phyloP scores from a whole-genome alignment of 2,888 invertebrate species.

The Uloborus plumipes region DNA sequence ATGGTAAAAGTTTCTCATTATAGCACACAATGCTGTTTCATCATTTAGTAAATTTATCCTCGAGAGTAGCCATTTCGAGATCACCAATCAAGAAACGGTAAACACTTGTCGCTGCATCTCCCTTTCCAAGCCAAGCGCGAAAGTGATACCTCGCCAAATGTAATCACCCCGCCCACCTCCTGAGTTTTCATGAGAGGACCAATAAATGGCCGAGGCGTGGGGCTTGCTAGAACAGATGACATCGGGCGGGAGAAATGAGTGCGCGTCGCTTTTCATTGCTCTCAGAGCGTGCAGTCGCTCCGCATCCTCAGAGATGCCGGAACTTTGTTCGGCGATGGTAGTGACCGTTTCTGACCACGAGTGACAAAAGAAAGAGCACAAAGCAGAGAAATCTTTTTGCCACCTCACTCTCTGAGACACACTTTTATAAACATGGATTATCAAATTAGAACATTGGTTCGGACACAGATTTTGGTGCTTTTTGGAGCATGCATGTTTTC shows the following conservation, averaged over 20 bases:
- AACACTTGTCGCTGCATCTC: constrained; percentile 50
- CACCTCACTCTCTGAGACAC: not conserved
- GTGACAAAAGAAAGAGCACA: constrained; percentile 8
- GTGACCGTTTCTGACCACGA: not conserved
- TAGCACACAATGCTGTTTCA: too few species aligned
- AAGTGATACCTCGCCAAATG: constrained; percentile 33
- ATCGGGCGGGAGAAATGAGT: constrained; percentile 57
- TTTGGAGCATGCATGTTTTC: constrained; percentile 34
- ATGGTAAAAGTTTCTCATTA: too few species aligned
- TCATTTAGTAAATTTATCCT: too few species aligned
- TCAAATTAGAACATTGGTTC: constrained; percentile 21
- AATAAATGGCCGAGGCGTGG: constrained; percentile 59
- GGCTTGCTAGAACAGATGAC: constrained; percentile 43
- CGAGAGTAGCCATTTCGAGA: too few species aligned
- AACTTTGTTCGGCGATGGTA: constrained; percentile 1
- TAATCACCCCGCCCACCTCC: constrained; percentile 29
- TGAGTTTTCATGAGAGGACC: constrained; percentile 45
- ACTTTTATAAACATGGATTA: constrained; percentile 54
- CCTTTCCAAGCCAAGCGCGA: not conserved
- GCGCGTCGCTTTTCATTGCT: constrained; percentile 10
- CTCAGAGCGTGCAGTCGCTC: not conserved
- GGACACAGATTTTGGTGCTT: constrained; percentile 25
- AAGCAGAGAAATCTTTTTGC: not conserved
- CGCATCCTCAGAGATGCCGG: constrained; percentile 8
- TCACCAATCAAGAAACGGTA: not conserved